Evolutionary conservation across 37 sponge, comb jelly and placozoan species (phyloP).

Genomic region (Theonella swinhoei): DNA sequence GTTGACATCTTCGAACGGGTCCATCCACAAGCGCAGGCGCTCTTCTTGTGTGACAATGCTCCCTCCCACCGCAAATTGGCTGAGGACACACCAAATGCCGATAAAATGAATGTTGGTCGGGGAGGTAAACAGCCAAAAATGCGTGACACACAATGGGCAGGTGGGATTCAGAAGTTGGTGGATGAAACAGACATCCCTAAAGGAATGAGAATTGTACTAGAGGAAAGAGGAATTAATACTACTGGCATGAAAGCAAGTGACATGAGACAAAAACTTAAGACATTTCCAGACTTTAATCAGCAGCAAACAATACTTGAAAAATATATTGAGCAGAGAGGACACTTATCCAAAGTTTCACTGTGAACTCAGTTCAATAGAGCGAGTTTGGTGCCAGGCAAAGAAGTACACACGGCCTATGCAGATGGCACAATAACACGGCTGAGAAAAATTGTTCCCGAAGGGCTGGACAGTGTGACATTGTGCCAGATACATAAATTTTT

Average conservation of each 20-base stretch:
- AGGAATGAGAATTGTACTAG: slow-evolving; percentile 32
- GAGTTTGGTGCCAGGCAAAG: neutral
- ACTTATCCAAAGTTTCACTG: slow-evolving; percentile 60
- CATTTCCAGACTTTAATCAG: slow-evolving; percentile 39
- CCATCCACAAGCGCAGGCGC: slow-evolving; percentile 25
- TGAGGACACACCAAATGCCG: slow-evolving; percentile 34
- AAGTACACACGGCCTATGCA: neutral
- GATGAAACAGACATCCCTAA: slow-evolving; percentile 31
- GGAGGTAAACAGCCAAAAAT: slow-evolving; percentile 67
- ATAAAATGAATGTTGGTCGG: slow-evolving; percentile 59
- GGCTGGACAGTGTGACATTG: slow-evolving; percentile 30
- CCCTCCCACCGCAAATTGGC: slow-evolving; percentile 26
- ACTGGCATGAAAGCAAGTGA: slow-evolving; percentile 37
- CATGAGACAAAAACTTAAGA: slow-evolving; percentile 35
- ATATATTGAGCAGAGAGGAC: slow-evolving; percentile 22
- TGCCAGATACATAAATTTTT: slow-evolving; percentile 43
- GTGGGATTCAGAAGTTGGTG: slow-evolving; percentile 31
- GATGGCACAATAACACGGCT: slow-evolving; percentile 45
- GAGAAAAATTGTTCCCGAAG: slow-evolving; percentile 35
- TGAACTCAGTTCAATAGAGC: slow-evolving; percentile 59
- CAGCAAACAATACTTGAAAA: slow-evolving; percentile 23
- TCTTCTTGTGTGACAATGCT: slow-evolving; percentile 58
- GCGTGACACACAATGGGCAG: slow-evolving; percentile 43
- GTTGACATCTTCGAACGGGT: slow-evolving; percentile 33
- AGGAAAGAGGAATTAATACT: slow-evolving; percentile 63